phyloP scores from a whole-genome alignment of 2,888 invertebrate genomes.

The Poecilus cupreus region DNA sequence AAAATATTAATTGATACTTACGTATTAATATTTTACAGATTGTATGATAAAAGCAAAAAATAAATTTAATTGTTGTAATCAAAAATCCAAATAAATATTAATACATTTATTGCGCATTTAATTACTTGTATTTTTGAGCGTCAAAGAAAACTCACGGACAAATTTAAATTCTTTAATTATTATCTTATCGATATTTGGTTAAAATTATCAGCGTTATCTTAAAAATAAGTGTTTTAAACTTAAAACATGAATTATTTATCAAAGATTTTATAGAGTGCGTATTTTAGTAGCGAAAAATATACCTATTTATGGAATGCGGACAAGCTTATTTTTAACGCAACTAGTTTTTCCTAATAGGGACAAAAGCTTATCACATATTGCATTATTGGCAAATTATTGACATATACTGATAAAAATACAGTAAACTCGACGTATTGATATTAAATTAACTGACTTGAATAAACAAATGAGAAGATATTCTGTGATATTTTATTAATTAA shows the following conservation, averaged over 20 bases:
- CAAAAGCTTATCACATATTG: conserved; percentile 12
- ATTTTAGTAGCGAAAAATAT: conserved; percentile 23
- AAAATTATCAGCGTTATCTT: background rate
- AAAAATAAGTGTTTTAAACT: background rate
- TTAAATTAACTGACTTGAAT: conserved; percentile 19
- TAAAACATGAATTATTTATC: too few species aligned
- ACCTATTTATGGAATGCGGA: conserved; percentile 29
- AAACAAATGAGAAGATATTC: conserved; percentile 39
- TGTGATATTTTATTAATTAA: conserved; percentile 37
- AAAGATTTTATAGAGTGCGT: too few species aligned
- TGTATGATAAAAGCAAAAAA: too few species aligned
- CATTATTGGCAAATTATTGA: background rate
- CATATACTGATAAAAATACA: conserved; percentile 3
- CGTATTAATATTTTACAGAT: too few species aligned
- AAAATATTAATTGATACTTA: too few species aligned
- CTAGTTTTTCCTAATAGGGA: conserved; percentile 35
- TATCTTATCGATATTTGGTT: too few species aligned
- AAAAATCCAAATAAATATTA: too few species aligned
- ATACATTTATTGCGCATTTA: too few species aligned
- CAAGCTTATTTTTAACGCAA: conserved; percentile 40
- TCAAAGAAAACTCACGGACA: too few species aligned
- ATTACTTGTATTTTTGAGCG: too few species aligned
- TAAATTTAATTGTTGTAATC: too few species aligned
- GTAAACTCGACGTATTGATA: background rate
- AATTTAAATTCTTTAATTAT: too few species aligned